Conservation (phyloP, 35 echinoderm and acorn worm genomes). For the Ophiothrix spiculata region DNA sequence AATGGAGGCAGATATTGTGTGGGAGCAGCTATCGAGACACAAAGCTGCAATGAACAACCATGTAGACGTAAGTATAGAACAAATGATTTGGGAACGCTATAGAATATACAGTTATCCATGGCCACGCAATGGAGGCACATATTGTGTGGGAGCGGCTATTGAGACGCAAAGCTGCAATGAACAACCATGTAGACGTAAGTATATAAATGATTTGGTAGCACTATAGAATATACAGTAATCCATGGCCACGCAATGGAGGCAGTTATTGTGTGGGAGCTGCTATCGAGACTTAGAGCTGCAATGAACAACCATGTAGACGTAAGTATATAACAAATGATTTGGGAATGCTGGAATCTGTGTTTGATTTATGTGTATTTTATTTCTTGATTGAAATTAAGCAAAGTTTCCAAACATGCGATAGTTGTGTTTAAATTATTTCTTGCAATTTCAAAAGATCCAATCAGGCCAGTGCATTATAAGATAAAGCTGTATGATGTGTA, state of each 20-base stretch:
- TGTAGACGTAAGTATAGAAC: constrained; percentile 63
- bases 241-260: constrained; percentile 64
- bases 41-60: constrained; percentile 58
- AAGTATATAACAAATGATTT: too few species aligned
- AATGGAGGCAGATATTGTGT: constrained; percentile 56
- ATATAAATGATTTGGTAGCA: constrained; percentile 24
- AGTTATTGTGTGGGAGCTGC: constrained; percentile 46
- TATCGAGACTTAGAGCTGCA: constrained; percentile 46
- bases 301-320: constrained; percentile 74
- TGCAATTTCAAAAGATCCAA: too few species aligned
- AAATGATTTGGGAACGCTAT: constrained; percentile 29
- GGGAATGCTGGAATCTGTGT: too few species aligned
- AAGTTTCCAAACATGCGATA: too few species aligned
- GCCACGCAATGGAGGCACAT: constrained; percentile 60
- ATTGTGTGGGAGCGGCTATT: constrained; percentile 38
- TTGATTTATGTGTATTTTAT: too few species aligned
- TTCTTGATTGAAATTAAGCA: too few species aligned
- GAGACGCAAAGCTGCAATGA: constrained; percentile 64
- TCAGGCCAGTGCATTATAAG: too few species aligned
- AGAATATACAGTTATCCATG: constrained; percentile 57
- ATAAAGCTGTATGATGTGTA: too few species aligned
- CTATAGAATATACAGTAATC: constrained; percentile 47
- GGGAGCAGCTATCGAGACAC: constrained; percentile 35
- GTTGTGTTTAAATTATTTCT: too few species aligned
- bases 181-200: constrained; percentile 72